Evolutionary conservation across 2,797 vertebrate species (phyloP).

Genomic region (Halcyon smyrnensis): DNA sequence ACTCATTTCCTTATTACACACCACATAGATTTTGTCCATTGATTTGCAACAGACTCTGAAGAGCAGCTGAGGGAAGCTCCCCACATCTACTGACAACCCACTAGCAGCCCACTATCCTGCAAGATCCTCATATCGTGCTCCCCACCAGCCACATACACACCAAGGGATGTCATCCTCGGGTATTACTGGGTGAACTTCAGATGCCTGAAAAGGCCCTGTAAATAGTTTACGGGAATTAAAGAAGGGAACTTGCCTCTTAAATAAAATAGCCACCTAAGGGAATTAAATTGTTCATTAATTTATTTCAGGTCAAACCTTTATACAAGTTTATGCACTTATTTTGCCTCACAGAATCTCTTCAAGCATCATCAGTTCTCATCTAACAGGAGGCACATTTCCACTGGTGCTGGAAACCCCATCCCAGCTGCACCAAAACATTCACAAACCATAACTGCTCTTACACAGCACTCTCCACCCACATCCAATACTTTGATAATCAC

Average conservation of each 20-base stretch:
- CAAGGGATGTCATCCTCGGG: background rate
- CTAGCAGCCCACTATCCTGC: background rate
- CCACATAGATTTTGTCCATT: background rate
- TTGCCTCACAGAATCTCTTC: conserved; percentile 44
- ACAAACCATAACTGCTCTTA: background rate
- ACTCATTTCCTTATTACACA: background rate
- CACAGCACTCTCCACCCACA: too few species aligned
- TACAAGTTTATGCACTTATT: conserved; percentile 55
- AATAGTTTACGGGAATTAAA: background rate
- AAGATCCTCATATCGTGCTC: background rate
- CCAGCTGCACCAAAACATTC: background rate
- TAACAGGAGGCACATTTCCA: background rate
- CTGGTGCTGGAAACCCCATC: background rate
- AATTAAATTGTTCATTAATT: conserved; percentile 28
- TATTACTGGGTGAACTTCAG: background rate
- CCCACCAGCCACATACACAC: background rate
- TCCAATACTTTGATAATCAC: background rate
- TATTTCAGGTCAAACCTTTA: background rate
- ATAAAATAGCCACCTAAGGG: background rate
- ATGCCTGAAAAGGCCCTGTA: background rate
- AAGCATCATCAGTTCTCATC: conserved; percentile 1
- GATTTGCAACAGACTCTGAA: background rate
- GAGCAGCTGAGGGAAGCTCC: background rate
- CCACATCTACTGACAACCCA: background rate
- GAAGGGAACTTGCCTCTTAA: background rate